A percentile compares a stretch with the other conserved stretches of the same genome.
phyloP scores from a whole-genome alignment of 2,888 invertebrate genomes.

The Macrosoma leucophasiata region DNA sequence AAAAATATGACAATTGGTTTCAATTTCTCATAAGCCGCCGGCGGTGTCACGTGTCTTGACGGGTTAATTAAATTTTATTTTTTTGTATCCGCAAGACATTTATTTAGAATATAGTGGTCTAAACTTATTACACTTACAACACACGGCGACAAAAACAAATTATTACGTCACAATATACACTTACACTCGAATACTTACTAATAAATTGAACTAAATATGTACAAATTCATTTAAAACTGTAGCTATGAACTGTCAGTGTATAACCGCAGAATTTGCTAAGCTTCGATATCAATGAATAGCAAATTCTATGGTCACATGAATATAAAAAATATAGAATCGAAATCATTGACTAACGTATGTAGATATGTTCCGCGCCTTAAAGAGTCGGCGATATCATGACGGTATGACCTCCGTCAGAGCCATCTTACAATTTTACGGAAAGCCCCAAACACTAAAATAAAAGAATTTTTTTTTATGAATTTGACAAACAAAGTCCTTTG shows the following conservation, averaged over 20 bases:
- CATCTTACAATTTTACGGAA: too few relatives aligned
- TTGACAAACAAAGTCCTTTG: too few relatives aligned
- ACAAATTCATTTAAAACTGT: conserved; percentile 45
- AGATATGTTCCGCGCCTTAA: too few relatives aligned
- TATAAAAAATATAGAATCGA: conserved; percentile 1
- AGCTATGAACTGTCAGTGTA: conserved; percentile 8
- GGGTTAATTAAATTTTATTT: conserved; percentile 6
- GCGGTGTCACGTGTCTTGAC: too few relatives aligned
- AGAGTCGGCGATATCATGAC: too few relatives aligned
- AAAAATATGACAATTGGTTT: too few relatives aligned
- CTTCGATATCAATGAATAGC: not conserved
- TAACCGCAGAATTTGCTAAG: conserved; percentile 1
- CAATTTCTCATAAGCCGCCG: too few relatives aligned
- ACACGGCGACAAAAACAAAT: conserved; percentile 35
- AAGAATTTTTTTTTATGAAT: too few relatives aligned
- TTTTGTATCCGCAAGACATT: conserved; percentile 22
- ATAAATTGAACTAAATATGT: conserved; percentile 65
- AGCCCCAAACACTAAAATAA: too few relatives aligned
- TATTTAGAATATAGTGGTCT: conserved; percentile 34
- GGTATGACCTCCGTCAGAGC: too few relatives aligned
- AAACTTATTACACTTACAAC: conserved; percentile 36
- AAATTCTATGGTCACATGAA: not conserved
- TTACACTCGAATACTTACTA: conserved; percentile 41
- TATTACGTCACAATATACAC: conserved; percentile 62
- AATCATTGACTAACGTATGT: too few relatives aligned